A percentile compares a stretch with the other conserved stretches of the same genome.
These are phyloP conservation scores for Theocolax elegans DNA, from an alignment of 1,140 invertebrate species.

Conservation along the genomic window DNA sequence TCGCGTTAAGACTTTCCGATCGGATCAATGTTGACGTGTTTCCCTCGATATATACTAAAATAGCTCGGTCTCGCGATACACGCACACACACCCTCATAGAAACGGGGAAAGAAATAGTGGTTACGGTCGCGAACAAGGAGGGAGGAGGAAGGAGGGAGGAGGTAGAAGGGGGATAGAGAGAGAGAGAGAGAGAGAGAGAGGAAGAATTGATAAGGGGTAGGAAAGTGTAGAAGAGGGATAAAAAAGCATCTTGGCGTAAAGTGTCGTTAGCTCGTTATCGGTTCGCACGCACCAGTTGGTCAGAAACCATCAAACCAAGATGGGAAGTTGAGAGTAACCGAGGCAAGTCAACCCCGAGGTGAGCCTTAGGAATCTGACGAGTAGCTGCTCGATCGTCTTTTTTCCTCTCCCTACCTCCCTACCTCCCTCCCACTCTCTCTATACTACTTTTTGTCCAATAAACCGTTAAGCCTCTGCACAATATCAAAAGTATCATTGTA, in stretches of 20 bases:
- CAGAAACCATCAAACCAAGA: neutral
- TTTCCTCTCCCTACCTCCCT: neutral
- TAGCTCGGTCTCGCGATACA: no score
- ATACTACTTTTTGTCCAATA: neutral
- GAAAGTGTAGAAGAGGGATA: neutral
- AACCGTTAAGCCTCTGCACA: neutral
- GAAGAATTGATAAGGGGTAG: neutral
- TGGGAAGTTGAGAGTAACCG: no score
- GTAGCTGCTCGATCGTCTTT: neutral
- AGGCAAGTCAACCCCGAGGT: no score
- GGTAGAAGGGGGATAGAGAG: neutral
- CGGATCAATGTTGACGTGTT: no score
- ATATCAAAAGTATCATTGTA: neutral
- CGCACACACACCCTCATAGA: no score
- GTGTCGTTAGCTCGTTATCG: constrained; percentile 39
- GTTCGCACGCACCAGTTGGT: constrained; percentile 36
- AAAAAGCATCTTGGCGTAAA: constrained; percentile 28
- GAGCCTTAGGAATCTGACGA: no score
- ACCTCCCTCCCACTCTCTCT: neutral
- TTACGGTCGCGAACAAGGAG: no score
- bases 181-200: neutral
- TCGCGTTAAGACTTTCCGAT: no score
- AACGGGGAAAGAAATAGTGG: no score
- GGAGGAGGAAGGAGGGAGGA: neutral
- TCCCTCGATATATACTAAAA: no score